Evolutionary conservation across 35 echinoderm and acorn worm species (phyloP).

Genomic region (Strongylocentrotus purpuratus): DNA sequence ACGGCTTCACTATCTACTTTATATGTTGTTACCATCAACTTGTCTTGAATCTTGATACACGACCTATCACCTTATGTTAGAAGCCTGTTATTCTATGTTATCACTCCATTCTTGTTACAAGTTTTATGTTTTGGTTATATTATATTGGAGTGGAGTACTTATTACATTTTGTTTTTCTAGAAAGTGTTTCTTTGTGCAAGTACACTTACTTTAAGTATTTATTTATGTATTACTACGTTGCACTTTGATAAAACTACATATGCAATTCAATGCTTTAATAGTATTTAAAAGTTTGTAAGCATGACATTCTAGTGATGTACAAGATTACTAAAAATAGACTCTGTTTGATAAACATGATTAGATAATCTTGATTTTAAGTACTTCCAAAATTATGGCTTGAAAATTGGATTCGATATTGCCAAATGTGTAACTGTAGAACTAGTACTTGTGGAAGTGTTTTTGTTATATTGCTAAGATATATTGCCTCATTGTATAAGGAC

Average conservation of each 20-base stretch:
- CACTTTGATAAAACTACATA: neutral
- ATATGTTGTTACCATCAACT: too few relatives aligned
- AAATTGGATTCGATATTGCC: neutral
- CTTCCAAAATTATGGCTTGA: constrained; percentile 9
- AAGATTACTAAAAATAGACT: neutral
- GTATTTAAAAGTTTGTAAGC: neutral
- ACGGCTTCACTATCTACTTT: too few relatives aligned
- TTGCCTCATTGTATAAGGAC: neutral
- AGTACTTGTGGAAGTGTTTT: neutral
- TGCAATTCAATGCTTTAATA: neutral
- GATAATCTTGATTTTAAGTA: neutral
- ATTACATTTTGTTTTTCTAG: neutral
- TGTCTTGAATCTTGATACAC: neutral
- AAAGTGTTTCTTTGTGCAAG: neutral
- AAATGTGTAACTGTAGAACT: constrained; percentile 11
- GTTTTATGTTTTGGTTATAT: too few relatives aligned
- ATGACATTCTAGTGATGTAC: neutral
- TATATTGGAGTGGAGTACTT: neutral
- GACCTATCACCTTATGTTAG: neutral
- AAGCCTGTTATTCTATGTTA: neutral
- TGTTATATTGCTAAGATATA: neutral
- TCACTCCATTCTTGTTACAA: neutral
- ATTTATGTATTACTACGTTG: neutral
- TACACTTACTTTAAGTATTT: neutral
- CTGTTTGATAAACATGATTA: neutral